These are phyloP conservation scores for Phymanthus crucifer DNA, from an alignment of 92 coral and sea anemone genomes.

Conservation along the genomic window DNA sequence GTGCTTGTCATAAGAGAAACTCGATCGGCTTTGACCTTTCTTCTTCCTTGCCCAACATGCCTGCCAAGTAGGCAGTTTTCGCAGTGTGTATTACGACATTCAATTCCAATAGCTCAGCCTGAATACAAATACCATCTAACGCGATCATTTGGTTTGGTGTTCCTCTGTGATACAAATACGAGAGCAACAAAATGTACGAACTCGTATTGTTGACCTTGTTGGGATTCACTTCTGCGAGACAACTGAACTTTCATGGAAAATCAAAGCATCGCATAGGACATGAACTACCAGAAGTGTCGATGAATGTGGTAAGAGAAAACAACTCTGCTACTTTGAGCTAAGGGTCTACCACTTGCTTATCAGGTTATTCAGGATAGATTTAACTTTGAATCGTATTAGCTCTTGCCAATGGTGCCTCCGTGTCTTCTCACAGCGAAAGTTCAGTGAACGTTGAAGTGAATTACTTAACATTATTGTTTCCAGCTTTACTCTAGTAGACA, in stretches of 20 bases:
- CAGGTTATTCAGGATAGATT: no score
- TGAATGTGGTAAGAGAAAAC: conserved; percentile 51
- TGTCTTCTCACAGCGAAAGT: no score
- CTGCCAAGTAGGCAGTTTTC: background rate
- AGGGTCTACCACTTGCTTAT: background rate
- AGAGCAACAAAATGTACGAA: background rate
- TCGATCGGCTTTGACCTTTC: background rate
- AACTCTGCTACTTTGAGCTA: background rate
- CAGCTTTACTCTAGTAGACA: no score
- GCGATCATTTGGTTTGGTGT: background rate
- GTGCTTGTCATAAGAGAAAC: background rate
- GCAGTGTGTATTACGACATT: background rate
- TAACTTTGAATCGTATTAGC: no score
- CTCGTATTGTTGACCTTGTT: background rate
- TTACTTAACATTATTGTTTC: no score
- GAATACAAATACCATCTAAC: background rate
- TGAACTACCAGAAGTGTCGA: conserved; percentile 44
- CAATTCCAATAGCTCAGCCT: background rate
- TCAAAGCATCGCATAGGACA: background rate
- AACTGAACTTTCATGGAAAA: background rate
- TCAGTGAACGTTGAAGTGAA: no score
- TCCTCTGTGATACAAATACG: background rate
- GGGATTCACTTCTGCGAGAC: background rate
- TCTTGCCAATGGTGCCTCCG: no score
- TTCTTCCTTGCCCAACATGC: background rate